Conservation (phyloP, 2,797 vertebrate genomes). For the Microctenopoma steveboyesi region DNA sequence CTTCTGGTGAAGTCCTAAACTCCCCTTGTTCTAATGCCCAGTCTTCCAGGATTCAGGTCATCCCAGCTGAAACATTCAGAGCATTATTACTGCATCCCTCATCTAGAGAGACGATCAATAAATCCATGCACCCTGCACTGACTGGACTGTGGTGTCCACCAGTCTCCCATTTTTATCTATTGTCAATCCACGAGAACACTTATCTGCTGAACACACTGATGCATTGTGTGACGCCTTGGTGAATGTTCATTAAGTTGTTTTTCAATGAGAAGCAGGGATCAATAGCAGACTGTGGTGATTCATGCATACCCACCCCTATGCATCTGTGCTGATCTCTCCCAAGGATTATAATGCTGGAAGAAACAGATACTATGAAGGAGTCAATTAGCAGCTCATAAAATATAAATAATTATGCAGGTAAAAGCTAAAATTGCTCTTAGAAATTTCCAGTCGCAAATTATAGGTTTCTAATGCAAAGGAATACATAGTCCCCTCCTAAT, state of each 20-base stretch:
- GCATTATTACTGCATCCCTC: constrained; percentile 78
- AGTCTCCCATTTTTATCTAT: constrained; percentile 66
- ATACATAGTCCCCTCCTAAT: constrained; percentile 17
- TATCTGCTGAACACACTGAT: constrained; percentile 78
- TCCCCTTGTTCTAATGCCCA: constrained; percentile 22
- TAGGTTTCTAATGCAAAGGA: constrained; percentile 28
- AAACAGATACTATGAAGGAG: constrained; percentile 55
- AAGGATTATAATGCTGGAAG: constrained; percentile 56
- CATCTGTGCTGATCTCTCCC: constrained; percentile 53
- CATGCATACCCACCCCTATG: constrained; percentile 53
- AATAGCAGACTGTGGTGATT: constrained; percentile 69
- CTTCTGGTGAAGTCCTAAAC: constrained; percentile 37
- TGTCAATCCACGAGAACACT: constrained; percentile 79
- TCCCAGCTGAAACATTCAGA: constrained; percentile 61
- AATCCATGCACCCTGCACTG: constrained; percentile 75
- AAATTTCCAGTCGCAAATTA: constrained; percentile 30
- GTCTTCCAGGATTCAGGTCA: constrained; percentile 44
- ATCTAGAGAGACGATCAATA: constrained; percentile 81
- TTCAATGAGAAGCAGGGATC: constrained; percentile 77
- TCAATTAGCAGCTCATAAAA: constrained; percentile 71
- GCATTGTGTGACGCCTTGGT: constrained; percentile 76
- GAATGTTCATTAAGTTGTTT: constrained; percentile 86
- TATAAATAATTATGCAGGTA: constrained; percentile 62
- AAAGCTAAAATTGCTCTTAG: constrained; percentile 40
- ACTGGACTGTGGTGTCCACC: constrained; percentile 70